phyloP scores from a whole-genome alignment of 2,797 vertebrate genomes.

The Salmo trutta region DNA sequence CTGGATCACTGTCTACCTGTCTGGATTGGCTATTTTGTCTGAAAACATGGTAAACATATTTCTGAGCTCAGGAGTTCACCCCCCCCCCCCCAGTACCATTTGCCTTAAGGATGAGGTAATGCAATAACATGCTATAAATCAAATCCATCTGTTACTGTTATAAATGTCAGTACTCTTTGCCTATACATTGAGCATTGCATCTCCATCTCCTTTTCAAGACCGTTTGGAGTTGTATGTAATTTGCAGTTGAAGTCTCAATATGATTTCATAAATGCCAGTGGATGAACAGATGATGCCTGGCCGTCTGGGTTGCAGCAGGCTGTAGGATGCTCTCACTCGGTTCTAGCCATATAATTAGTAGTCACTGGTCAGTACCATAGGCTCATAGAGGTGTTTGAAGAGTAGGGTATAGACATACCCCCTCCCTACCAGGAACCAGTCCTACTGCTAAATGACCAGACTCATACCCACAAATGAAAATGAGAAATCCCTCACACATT shows the following conservation, averaged over 20 bases:
- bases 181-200: neutral
- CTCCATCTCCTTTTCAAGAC: neutral
- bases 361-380: neutral
- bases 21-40: neutral
- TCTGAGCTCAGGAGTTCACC: too few relatives aligned
- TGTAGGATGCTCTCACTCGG: neutral
- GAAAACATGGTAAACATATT: neutral
- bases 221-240: neutral
- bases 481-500: slow-evolving; percentile 33
- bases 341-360: neutral
- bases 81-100: neutral
- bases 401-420: neutral
- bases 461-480: slow-evolving; percentile 35
- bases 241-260: slow-evolving; percentile 1
- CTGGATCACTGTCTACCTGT: neutral
- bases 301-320: neutral
- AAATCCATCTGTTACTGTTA: too few relatives aligned
- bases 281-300: neutral
- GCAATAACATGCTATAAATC: neutral
- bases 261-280: neutral
- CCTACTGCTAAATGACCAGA: slow-evolving; percentile 36
- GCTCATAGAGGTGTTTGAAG: neutral
- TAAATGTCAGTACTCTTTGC: neutral
- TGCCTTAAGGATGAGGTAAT: neutral
- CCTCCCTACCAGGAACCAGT: neutral